These are phyloP conservation scores for Oppia nitens DNA, from an alignment of 1,140 invertebrate species.

Conservation along the genomic window DNA sequence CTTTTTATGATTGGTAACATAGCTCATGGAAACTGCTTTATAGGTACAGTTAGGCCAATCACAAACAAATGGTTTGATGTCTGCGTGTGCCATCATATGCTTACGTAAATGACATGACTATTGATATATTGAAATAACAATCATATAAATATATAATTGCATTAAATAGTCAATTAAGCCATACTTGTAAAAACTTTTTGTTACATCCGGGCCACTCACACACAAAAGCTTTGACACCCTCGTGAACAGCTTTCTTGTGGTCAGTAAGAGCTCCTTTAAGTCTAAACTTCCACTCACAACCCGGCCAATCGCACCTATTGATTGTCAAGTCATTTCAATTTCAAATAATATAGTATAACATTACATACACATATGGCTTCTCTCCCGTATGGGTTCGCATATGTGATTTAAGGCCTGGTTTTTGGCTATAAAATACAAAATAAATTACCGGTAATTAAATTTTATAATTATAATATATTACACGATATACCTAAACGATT, in stretches of 20 bases:
- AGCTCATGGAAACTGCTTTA: slow-evolving; percentile 6
- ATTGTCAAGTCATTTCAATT: too few relatives aligned
- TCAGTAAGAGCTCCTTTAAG: slow-evolving; percentile 21
- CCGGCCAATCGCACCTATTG: slow-evolving; percentile 39
- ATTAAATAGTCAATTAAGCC: slow-evolving; percentile 3
- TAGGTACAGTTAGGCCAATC: slow-evolving; percentile 14
- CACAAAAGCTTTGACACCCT: neutral
- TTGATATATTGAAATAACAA: neutral
- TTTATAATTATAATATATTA: neutral
- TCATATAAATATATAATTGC: slow-evolving; percentile 8
- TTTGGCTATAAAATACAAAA: slow-evolving; percentile 7
- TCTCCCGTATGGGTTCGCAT: slow-evolving; percentile 52
- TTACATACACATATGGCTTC: too few relatives aligned
- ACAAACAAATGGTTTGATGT: slow-evolving; percentile 15
- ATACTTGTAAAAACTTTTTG: neutral
- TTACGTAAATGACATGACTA: slow-evolving; percentile 6
- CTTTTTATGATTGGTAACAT: slow-evolving; percentile 11
- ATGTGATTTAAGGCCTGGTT: slow-evolving; percentile 41
- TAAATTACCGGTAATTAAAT: neutral
- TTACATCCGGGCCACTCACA: neutral
- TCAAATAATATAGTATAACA: too few relatives aligned
- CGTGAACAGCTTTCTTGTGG: slow-evolving; percentile 23
- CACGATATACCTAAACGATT: slow-evolving; percentile 38
- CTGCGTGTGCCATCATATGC: slow-evolving; percentile 11
- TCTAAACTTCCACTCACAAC: slow-evolving; percentile 10